Evolutionary conservation across 2,888 invertebrate genomes (phyloP).

Genomic region (Chrysodeixis includens): DNA sequence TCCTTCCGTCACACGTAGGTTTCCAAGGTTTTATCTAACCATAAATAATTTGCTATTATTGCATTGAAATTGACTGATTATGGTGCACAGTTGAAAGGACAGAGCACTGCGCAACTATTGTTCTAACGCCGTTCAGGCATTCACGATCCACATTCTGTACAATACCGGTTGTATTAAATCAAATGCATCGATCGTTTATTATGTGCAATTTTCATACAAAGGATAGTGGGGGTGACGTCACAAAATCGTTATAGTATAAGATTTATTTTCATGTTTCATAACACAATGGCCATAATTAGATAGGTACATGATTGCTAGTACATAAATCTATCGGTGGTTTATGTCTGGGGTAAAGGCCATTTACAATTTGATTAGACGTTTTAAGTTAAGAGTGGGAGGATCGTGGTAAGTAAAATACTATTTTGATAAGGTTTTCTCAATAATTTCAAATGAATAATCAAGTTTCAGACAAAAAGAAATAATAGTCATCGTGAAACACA

Average conservation of each 20-base stretch:
- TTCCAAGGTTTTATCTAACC: conserved; percentile 33
- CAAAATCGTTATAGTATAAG: conserved; percentile 43
- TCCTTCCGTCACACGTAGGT: conserved; percentile 35
- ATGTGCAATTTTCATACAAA: conserved; percentile 67
- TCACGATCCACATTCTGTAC: conserved; percentile 65
- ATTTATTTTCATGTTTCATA: conserved; percentile 50
- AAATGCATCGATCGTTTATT: conserved; percentile 55
- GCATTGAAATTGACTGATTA: conserved; percentile 48
- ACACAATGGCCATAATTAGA: conserved; percentile 49
- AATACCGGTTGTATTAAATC: conserved; percentile 60
- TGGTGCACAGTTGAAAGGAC: conserved; percentile 65
- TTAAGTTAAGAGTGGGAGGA: conserved; percentile 14
- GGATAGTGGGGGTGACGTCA: conserved; percentile 45
- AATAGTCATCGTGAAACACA: neutral
- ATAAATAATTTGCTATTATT: conserved; percentile 50
- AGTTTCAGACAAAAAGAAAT: neutral
- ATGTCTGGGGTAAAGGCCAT: conserved; percentile 19
- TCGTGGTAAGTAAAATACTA: neutral
- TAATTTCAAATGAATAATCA: neutral
- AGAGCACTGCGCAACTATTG: conserved; percentile 62
- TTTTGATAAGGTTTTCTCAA: neutral
- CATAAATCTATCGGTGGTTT: conserved; percentile 46
- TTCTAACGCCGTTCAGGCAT: conserved; percentile 56
- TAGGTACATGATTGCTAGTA: conserved; percentile 33
- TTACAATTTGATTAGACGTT: conserved; percentile 27